Conservation (phyloP, 2,888 invertebrate species). For the Andricus curvator region DNA sequence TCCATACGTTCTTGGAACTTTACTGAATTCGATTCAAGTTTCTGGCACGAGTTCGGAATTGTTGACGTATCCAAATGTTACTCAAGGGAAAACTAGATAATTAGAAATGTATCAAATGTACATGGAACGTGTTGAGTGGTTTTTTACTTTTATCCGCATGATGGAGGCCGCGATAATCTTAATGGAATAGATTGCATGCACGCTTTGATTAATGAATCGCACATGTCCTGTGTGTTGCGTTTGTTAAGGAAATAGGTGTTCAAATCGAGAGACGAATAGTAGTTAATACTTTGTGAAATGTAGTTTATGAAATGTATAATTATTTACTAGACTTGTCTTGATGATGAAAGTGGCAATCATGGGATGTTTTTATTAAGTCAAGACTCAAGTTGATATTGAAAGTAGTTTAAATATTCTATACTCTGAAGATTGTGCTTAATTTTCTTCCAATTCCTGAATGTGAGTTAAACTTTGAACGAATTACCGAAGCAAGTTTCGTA, state of each 20-base stretch:
- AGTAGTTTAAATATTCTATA: no score
- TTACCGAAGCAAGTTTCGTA: not conserved
- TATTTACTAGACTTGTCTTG: not conserved
- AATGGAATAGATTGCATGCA: constrained; percentile 7
- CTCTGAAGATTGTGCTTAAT: no score
- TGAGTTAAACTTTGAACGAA: not conserved
- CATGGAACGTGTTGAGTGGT: not conserved
- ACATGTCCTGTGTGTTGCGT: not conserved
- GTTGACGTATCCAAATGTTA: not conserved
- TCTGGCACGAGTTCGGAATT: not conserved
- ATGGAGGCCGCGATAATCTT: constrained; percentile 13
- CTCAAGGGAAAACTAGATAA: constrained; percentile 7
- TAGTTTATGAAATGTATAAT: not conserved
- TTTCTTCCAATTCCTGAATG: not conserved
- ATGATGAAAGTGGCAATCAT: constrained; percentile 9
- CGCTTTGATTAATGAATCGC: constrained; percentile 27
- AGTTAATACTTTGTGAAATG: not conserved
- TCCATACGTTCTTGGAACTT: not conserved
- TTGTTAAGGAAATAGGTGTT: constrained; percentile 14
- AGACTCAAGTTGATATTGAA: not conserved
- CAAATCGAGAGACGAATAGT: not conserved
- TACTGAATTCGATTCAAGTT: not conserved
- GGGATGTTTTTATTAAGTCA: not conserved
- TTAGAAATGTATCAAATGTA: not conserved
- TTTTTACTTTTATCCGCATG: not conserved